Evolutionary conservation across 2,797 vertebrate species (phyloP).

Genomic region (Eidolon dupreanum): DNA sequence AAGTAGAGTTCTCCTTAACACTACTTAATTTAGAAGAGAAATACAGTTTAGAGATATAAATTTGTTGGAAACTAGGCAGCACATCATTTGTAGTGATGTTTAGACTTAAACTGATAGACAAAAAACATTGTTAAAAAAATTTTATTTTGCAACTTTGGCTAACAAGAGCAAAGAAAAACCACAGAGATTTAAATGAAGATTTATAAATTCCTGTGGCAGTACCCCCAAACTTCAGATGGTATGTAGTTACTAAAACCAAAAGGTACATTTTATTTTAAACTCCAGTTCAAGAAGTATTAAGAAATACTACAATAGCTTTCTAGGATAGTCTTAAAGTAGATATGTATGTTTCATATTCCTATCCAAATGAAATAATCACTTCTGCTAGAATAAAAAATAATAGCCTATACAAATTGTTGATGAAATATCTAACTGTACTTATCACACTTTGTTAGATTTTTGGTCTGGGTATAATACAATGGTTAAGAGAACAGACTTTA

Average conservation of each 20-base stretch:
- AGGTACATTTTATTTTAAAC: neutral
- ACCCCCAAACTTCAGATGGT: neutral
- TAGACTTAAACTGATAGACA: too few species aligned
- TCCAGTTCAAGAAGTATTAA: constrained; percentile 10
- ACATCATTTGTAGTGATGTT: neutral
- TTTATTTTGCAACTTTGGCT: neutral
- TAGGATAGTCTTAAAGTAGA: constrained; percentile 5
- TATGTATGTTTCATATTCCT: neutral
- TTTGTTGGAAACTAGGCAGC: neutral
- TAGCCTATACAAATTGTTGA: neutral
- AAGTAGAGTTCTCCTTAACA: neutral
- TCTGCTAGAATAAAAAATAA: constrained; percentile 25
- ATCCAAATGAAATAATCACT: constrained; percentile 27
- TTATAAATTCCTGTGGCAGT: neutral
- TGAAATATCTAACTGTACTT: constrained; percentile 24
- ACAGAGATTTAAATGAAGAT: neutral
- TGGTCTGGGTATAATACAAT: neutral
- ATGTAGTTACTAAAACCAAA: constrained; percentile 14
- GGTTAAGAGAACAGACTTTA: constrained; percentile 47
- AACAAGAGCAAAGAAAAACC: neutral
- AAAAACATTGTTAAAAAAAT: too few species aligned
- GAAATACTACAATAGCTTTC: neutral
- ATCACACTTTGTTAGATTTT: neutral
- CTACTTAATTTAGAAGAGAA: neutral
- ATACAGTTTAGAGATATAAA: neutral